A percentile compares a stretch with the other conserved stretches of the same genome.
Evolutionary conservation across 2,888 invertebrate genomes (phyloP).

Genomic region (Drosophila algonquin): DNA sequence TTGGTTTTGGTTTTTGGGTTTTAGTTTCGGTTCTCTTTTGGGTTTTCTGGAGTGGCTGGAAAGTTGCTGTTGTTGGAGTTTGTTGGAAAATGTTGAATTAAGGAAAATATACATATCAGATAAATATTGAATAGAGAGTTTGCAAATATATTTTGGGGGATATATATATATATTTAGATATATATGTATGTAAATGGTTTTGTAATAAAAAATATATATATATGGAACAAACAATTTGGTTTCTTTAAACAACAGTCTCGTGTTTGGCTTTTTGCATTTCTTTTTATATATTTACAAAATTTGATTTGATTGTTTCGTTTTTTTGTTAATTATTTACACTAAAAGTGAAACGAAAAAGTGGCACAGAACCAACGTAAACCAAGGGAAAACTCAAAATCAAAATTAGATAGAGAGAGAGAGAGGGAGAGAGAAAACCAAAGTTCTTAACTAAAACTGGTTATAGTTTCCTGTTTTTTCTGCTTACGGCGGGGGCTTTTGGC

Average conservation of each 20-base stretch:
- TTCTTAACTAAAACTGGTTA: constrained; percentile 59
- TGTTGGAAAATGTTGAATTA: constrained; percentile 61
- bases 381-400: constrained; percentile 58
- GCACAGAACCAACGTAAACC: constrained; percentile 14
- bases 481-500: constrained; percentile 30
- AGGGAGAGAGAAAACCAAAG: constrained; percentile 35
- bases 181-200: constrained; percentile 65
- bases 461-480: constrained; percentile 41
- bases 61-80: constrained; percentile 51
- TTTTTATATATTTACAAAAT: constrained; percentile 80
- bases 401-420: constrained; percentile 24
- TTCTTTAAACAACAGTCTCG: constrained; percentile 56
- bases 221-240: constrained; percentile 62
- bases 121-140: constrained; percentile 77
- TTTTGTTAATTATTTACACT: constrained; percentile 82
- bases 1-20: constrained; percentile 35
- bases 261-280: constrained; percentile 15
- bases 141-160: constrained; percentile 59
- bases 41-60: constrained; percentile 41
- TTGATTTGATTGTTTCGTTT: constrained; percentile 46
- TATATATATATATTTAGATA: constrained; percentile 75
- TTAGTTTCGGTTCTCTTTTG: constrained; percentile 28
- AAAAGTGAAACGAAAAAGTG: constrained; percentile 51
- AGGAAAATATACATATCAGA: constrained; percentile 76
- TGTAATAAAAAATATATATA: constrained; percentile 44